phyloP scores from a whole-genome alignment of 2,888 invertebrate genomes.

The Lasioglossum zephyrum region DNA sequence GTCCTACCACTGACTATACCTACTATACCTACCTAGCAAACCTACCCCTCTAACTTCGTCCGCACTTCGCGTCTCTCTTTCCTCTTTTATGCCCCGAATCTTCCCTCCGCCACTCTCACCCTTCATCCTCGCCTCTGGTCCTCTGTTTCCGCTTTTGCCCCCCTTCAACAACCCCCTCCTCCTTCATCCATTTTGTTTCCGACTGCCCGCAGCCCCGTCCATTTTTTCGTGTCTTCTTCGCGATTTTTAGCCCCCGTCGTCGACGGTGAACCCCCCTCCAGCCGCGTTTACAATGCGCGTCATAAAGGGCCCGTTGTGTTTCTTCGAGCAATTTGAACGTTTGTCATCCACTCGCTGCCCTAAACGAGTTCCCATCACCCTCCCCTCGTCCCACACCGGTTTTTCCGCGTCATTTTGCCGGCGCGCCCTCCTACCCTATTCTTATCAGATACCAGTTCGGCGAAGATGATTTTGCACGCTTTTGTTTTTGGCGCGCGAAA shows the following conservation, averaged over 20 bases:
- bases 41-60: slow-evolving; percentile 56
- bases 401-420: slow-evolving; percentile 16
- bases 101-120: slow-evolving; percentile 29
- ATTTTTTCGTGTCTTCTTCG: neutral
- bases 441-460: neutral
- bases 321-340: slow-evolving; percentile 54
- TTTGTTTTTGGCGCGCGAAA: neutral
- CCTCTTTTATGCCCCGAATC: slow-evolving; percentile 16
- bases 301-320: slow-evolving; percentile 52
- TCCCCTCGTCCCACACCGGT: neutral
- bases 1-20: slow-evolving; percentile 77
- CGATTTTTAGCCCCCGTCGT: neutral
- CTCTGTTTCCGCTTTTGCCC: slow-evolving; percentile 46
- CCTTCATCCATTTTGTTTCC: slow-evolving; percentile 32
- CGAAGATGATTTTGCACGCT: neutral
- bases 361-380: slow-evolving; percentile 9
- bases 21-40: slow-evolving; percentile 65
- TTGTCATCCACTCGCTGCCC: slow-evolving; percentile 37
- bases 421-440: neutral
- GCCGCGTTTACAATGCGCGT: slow-evolving; percentile 40
- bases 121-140: slow-evolving; percentile 35
- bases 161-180: neutral
- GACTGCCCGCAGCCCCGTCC: slow-evolving; percentile 19
- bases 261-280: neutral
- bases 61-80: slow-evolving; percentile 33